A percentile compares a stretch with the other conserved stretches of the same genome.
Evolutionary conservation across 2,888 invertebrate genomes (phyloP).

Genomic region (Cerastoderma edule): DNA sequence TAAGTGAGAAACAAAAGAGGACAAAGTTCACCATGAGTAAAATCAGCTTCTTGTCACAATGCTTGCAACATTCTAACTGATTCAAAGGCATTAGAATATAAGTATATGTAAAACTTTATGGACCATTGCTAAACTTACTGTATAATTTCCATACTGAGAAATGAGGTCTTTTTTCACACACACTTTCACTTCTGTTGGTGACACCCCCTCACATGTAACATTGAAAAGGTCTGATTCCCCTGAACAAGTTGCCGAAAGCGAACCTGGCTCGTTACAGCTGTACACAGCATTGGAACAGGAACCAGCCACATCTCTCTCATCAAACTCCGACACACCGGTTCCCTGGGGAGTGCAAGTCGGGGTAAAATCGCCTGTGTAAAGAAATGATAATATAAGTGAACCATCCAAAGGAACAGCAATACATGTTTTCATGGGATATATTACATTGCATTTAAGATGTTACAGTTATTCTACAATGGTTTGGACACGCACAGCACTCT

Average conservation of each 20-base stretch:
- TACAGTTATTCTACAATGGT: too few relatives aligned
- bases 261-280: constrained; percentile 28
- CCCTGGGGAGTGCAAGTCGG: constrained; percentile 12
- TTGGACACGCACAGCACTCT: too few relatives aligned
- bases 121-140: constrained; percentile 30
- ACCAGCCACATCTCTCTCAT: constrained; percentile 16
- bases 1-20: too few relatives aligned
- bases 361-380: constrained; percentile 13
- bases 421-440: too few relatives aligned
- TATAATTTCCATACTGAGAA: constrained; percentile 10
- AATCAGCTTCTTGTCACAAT: too few relatives aligned
- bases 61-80: too few relatives aligned
- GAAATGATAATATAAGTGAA: too few relatives aligned
- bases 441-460: too few relatives aligned
- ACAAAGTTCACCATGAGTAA: too few relatives aligned
- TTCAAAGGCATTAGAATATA: too few relatives aligned
- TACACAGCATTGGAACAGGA: constrained; percentile 10
- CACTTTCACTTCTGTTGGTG: constrained; percentile 24
- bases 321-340: not conserved
- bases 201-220: constrained; percentile 18
- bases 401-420: too few relatives aligned
- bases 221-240: constrained; percentile 26
- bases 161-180: constrained; percentile 27
- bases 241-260: constrained; percentile 22
- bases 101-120: too few relatives aligned